phyloP scores from a whole-genome alignment of 2,797 vertebrate species.

The Carcharodon carcharias region DNA sequence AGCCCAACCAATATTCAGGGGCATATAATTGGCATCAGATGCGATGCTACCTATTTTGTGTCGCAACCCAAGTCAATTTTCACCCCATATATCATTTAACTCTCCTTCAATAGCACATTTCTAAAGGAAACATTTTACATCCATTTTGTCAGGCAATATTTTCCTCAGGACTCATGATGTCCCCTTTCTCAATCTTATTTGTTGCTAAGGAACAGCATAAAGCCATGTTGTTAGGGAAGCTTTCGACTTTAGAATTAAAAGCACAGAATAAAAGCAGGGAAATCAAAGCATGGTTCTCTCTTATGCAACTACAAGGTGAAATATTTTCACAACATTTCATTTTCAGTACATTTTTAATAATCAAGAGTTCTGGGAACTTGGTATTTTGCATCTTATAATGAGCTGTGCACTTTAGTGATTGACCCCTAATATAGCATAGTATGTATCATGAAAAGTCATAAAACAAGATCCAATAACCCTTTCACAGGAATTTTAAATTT shows the following conservation, averaged over 20 bases:
- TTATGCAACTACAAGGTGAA: neutral
- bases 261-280: neutral
- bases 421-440: neutral
- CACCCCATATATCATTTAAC: neutral
- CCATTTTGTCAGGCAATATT: neutral
- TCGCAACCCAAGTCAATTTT: neutral
- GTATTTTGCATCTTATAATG: neutral
- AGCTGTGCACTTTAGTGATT: neutral
- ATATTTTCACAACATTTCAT: neutral
- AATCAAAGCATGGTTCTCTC: neutral
- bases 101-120: neutral
- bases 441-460: neutral
- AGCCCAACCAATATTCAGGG: neutral
- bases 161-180: neutral
- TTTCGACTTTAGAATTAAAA: conserved; percentile 21
- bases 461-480: neutral
- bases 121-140: conserved; percentile 2
- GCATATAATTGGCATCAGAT: neutral
- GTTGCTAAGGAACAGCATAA: conserved; percentile 35
- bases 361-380: neutral
- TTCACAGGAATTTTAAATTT: neutral
- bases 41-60: too few relatives aligned
- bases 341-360: neutral
- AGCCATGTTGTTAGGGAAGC: conserved; percentile 20
- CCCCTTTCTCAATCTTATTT: neutral